These are phyloP conservation scores for Macheiramphus alcinus DNA, from an alignment of 2,113 vertebrate species.

Conservation along the genomic window DNA sequence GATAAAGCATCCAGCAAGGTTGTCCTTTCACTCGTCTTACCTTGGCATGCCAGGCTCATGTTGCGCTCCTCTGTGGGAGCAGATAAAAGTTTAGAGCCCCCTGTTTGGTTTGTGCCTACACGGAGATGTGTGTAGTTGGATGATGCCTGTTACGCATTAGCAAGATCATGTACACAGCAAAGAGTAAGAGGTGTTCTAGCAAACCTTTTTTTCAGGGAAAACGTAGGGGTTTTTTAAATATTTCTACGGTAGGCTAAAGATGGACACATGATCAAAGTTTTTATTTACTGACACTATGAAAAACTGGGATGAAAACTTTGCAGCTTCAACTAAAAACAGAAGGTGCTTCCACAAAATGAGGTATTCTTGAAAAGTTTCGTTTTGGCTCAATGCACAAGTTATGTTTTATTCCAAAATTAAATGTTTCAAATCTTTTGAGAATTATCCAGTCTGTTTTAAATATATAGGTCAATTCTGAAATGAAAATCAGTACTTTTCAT, in stretches of 20 bases:
- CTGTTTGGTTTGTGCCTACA: fast-evolving
- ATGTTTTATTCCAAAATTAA: not conserved
- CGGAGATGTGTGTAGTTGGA: not conserved
- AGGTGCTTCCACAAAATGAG: not conserved
- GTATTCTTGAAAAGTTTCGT: not conserved
- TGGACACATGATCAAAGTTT: not conserved
- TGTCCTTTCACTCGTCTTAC: not conserved
- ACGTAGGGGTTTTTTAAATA: fast-evolving
- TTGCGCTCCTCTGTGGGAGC: not conserved
- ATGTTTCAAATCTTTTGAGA: not conserved
- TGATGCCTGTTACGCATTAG: not conserved
- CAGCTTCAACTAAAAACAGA: not conserved
- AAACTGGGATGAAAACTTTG: not conserved
- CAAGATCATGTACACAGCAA: not conserved
- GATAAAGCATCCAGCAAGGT: not conserved
- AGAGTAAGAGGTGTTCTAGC: not conserved
- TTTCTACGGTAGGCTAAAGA: not conserved
- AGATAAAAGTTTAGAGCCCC: not conserved
- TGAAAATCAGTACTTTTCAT: not conserved
- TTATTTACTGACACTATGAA: not conserved
- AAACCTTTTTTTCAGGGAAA: not conserved
- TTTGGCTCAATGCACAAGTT: not conserved
- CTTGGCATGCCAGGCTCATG: no score
- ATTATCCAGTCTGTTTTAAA: not conserved
- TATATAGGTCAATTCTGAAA: not conserved